Conservation (phyloP, 2,113 vertebrate genomes). For the Sinocyclocheilus anophthalmus region DNA sequence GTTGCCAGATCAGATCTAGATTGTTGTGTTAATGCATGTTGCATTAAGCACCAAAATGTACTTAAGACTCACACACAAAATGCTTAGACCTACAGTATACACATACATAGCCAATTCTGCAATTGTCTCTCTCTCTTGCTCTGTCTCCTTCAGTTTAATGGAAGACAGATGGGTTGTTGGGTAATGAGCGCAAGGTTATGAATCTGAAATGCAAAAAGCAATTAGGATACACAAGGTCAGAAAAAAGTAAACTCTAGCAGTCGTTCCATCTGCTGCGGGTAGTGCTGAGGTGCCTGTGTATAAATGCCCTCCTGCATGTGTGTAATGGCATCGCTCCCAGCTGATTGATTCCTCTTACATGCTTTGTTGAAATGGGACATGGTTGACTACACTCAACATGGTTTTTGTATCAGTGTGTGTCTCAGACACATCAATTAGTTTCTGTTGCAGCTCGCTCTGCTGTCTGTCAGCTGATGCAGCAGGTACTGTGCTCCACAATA, state of each 20-base stretch:
- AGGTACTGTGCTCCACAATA: background rate
- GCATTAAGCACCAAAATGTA: background rate
- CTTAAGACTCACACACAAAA: background rate
- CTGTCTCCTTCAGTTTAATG: background rate
- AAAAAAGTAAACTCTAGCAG: constrained; percentile 28
- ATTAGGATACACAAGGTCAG: constrained; percentile 54
- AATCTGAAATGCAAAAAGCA: constrained; percentile 48
- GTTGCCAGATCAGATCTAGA: background rate
- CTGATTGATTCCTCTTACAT: constrained; percentile 42
- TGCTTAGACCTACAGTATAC: background rate
- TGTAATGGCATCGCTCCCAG: constrained; percentile 1
- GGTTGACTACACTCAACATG: constrained; percentile 34
- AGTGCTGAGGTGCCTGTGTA: constrained; percentile 32
- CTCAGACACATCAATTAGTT: constrained; percentile 36
- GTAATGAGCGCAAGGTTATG: constrained; percentile 40
- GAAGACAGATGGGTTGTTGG: constrained; percentile 24
- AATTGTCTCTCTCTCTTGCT: background rate
- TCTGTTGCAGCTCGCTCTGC: constrained; percentile 10
- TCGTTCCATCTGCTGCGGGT: constrained; percentile 42
- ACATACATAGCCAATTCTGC: background rate
- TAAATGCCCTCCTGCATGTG: constrained; percentile 14
- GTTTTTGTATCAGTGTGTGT: constrained; percentile 34
- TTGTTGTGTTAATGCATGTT: constrained; percentile 20
- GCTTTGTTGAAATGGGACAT: constrained; percentile 37
- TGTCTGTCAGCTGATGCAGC: constrained; percentile 22